Evolutionary conservation across 2,888 invertebrate genomes (phyloP).

Genomic region (Trisateles emortualis): DNA sequence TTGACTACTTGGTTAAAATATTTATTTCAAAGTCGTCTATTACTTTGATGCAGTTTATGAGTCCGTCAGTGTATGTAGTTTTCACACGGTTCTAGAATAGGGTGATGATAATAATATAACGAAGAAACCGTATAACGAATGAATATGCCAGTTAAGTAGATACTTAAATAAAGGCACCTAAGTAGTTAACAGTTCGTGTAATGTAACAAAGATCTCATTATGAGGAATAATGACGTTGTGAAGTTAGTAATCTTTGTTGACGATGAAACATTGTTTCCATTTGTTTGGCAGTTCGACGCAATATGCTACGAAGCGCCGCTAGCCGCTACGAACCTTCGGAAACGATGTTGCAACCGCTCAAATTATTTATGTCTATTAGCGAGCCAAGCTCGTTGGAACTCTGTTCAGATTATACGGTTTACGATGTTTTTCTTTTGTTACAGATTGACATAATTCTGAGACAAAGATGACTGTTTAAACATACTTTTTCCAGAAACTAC

Average conservation of each 20-base stretch:
- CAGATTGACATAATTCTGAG: neutral
- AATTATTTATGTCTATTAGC: constrained; percentile 24
- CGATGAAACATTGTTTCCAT: constrained; percentile 8
- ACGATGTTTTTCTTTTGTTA: constrained; percentile 4
- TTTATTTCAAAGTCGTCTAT: too few relatives aligned
- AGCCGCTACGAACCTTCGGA: constrained; percentile 7
- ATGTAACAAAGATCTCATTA: constrained; percentile 11
- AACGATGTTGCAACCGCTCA: constrained; percentile 17
- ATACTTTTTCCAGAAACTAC: neutral
- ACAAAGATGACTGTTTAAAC: neutral
- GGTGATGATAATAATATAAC: neutral
- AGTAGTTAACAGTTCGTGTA: constrained; percentile 14
- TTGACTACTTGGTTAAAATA: too few relatives aligned
- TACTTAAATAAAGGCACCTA: neutral
- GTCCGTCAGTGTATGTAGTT: neutral
- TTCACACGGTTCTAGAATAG: neutral
- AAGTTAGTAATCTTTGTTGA: constrained; percentile 9
- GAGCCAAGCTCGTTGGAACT: constrained; percentile 1
- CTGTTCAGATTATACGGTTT: constrained; percentile 4
- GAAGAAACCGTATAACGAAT: constrained; percentile 5
- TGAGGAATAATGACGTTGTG: constrained; percentile 19
- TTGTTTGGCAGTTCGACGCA: constrained; percentile 14
- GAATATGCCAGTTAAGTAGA: neutral
- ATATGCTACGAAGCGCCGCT: constrained; percentile 9
- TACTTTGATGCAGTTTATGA: too few relatives aligned